A percentile compares a stretch with the other conserved stretches of the same genome.
Evolutionary conservation across 2,113 vertebrate species (phyloP).

Genomic region (Gymnorhina tibicen): DNA sequence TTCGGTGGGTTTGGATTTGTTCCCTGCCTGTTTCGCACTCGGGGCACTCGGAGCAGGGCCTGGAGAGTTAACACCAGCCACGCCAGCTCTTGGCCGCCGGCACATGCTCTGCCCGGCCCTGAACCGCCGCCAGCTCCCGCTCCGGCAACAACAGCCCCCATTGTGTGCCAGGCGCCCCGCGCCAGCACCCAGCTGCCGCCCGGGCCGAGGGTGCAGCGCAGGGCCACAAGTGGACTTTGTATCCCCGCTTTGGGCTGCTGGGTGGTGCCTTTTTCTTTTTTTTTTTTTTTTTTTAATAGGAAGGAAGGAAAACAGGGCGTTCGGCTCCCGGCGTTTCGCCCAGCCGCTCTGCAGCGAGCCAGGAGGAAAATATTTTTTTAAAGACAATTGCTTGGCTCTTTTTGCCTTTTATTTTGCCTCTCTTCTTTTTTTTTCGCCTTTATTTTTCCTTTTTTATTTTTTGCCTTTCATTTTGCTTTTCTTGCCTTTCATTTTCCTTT

Average conservation of each 20-base stretch:
- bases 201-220: neutral
- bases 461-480: neutral
- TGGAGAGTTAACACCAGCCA: neutral
- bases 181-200: conserved; percentile 17
- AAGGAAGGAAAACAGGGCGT: neutral
- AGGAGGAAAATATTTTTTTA: neutral
- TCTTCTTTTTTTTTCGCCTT: neutral
- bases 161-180: neutral
- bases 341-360: neutral
- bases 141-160: conserved; percentile 6
- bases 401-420: neutral
- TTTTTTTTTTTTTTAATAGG: neutral
- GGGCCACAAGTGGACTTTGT: conserved; percentile 51
- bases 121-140: conserved; percentile 28
- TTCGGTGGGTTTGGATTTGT: fast-evolving
- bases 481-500: neutral
- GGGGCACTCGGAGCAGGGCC: neutral
- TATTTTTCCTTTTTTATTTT: neutral
- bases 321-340: neutral
- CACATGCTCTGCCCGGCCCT: conserved; percentile 12
- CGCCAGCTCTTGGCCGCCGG: neutral
- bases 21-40: neutral
- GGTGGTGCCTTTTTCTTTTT: neutral
- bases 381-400: neutral
- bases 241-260: neutral